phyloP scores from a whole-genome alignment of 2,113 vertebrate genomes.

The Orcinus orca region DNA sequence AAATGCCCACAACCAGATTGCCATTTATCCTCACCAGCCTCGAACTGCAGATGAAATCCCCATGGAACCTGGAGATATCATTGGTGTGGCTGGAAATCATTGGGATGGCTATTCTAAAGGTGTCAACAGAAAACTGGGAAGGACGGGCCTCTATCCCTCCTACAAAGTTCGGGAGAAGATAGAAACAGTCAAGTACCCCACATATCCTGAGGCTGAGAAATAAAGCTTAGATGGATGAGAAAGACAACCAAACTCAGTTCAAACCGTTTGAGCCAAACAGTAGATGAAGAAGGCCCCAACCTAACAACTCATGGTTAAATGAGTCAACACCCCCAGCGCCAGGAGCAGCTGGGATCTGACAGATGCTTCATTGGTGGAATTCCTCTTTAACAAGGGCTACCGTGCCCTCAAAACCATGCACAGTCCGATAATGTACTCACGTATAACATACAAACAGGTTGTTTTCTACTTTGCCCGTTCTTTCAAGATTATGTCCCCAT shows the following conservation, averaged over 20 bases:
- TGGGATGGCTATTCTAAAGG: conserved; percentile 99
- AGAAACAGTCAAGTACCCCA: conserved; percentile 97
- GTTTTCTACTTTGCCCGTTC: conserved; percentile 83
- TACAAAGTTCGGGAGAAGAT: conserved; percentile 99
- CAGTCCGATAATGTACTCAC: conserved; percentile 74
- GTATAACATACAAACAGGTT: conserved; percentile 74
- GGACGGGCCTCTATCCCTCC: conserved; percentile 97
- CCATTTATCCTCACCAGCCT: conserved; percentile 94
- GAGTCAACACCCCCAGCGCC: conserved; percentile 70
- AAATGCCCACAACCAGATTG: conserved; percentile 98
- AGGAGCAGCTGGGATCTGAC: conserved; percentile 74
- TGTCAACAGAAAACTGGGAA: conserved; percentile 96
- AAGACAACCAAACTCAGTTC: conserved; percentile 58
- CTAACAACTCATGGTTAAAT: conserved; percentile 68
- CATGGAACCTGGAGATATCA: conserved; percentile 95
- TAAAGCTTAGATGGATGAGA: conserved; percentile 77
- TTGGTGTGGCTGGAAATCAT: conserved; percentile 98
- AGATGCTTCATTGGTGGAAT: conserved; percentile 76
- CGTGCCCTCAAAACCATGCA: conserved; percentile 77
- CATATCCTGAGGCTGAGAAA: conserved; percentile 96
- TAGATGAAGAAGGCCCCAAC: conserved; percentile 67
- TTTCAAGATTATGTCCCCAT: conserved; percentile 78
- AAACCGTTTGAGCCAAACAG: conserved; percentile 71
- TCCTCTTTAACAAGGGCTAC: conserved; percentile 76
- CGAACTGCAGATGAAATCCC: conserved; percentile 94